A percentile compares a stretch with the other conserved stretches of the same genome.
These are phyloP conservation scores for Ecdyonurus torrentis DNA, from an alignment of 2,888 invertebrate genomes.

Conservation along the genomic window DNA sequence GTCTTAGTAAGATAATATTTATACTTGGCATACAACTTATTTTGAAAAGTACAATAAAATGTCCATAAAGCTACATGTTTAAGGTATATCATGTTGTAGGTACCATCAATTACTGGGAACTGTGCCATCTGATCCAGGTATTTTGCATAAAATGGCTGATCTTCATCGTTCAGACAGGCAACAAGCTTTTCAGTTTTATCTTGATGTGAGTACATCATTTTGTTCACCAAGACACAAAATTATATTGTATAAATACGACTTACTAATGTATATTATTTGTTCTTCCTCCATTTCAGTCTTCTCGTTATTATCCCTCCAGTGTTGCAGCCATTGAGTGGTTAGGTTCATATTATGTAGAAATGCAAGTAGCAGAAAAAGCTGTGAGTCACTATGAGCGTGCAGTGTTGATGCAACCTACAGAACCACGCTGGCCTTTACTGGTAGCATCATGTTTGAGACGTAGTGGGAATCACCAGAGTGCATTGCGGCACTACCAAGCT, in stretches of 20 bases:
- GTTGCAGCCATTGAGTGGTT: slow-evolving; percentile 72
- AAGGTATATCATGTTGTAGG: slow-evolving; percentile 23
- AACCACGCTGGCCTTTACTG: slow-evolving; percentile 72
- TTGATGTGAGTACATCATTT: slow-evolving; percentile 40
- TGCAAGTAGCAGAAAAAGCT: slow-evolving; percentile 78
- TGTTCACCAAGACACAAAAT: not conserved
- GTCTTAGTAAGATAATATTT: too few species aligned
- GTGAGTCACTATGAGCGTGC: slow-evolving; percentile 67
- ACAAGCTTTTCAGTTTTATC: slow-evolving; percentile 69
- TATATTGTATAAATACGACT: not conserved
- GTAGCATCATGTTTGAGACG: slow-evolving; percentile 71
- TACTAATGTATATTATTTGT: not conserved
- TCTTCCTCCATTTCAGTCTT: slow-evolving; percentile 32
- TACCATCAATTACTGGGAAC: slow-evolving; percentile 64
- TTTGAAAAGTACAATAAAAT: not conserved
- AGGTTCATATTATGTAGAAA: slow-evolving; percentile 74
- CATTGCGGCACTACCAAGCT: slow-evolving; percentile 64
- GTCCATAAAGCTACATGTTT: slow-evolving; percentile 6
- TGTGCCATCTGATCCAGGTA: slow-evolving; percentile 75
- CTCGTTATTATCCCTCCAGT: slow-evolving; percentile 51
- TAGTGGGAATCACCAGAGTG: slow-evolving; percentile 69
- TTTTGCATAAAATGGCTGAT: slow-evolving; percentile 76
- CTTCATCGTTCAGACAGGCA: slow-evolving; percentile 76
- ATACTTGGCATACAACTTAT: not conserved
- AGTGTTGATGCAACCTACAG: slow-evolving; percentile 54